Evolutionary conservation across 2,797 vertebrate species (phyloP).

Genomic region (Pseudomugil gertrudae): DNA sequence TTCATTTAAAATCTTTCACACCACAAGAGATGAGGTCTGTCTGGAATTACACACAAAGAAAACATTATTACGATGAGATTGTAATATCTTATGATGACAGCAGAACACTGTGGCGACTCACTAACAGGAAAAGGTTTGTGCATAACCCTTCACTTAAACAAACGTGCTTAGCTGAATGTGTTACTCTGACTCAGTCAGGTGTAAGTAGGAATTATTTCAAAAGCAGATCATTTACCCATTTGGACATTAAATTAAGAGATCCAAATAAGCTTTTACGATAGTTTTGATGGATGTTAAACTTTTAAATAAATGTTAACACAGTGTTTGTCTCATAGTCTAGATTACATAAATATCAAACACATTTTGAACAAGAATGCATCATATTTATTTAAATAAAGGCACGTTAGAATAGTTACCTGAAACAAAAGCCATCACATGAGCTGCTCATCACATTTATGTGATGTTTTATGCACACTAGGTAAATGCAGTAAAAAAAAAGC

Average conservation of each 20-base stretch:
- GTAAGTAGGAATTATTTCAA: not conserved
- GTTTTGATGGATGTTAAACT: not conserved
- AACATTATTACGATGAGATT: not conserved
- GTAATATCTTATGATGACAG: not conserved
- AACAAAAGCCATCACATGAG: not conserved
- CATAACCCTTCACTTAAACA: slow-evolving; percentile 7
- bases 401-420: not conserved
- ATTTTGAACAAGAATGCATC: not conserved
- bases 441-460: not conserved
- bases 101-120: not conserved
- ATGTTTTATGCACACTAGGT: not conserved
- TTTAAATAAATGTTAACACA: not conserved
- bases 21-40: not conserved
- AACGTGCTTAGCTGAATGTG: slow-evolving; percentile 1
- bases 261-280: slow-evolving; percentile 11
- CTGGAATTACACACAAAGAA: not conserved
- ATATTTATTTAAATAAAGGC: slow-evolving; percentile 3
- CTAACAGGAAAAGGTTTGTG: slow-evolving; percentile 4
- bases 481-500: not conserved
- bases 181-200: not conserved
- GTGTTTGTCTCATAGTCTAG: not conserved
- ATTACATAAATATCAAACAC: not conserved
- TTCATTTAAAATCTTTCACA: slow-evolving; percentile 31
- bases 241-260: not conserved
- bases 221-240: not conserved